A percentile compares a stretch with the other conserved stretches of the same genome.
These are phyloP conservation scores for Xylota segnis DNA, from an alignment of 2,888 invertebrate species.

Conservation along the genomic window DNA sequence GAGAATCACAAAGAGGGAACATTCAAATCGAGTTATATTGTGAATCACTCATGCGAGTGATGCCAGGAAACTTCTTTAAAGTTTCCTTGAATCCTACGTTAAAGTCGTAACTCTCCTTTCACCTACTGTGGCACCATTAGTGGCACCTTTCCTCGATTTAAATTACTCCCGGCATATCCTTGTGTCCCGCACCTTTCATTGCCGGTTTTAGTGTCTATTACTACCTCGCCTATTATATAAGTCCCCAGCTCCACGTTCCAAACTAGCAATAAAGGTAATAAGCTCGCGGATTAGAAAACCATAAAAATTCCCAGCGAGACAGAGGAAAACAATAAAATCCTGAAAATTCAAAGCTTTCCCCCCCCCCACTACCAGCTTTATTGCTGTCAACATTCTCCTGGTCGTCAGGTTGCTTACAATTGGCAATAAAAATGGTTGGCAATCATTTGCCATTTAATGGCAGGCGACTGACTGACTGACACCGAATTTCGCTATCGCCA, in stretches of 20 bases:
- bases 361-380: slow-evolving; percentile 73
- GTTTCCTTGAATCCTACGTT: neutral
- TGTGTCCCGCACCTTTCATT: slow-evolving; percentile 36
- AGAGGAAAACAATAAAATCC: slow-evolving; percentile 70
- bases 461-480: slow-evolving; percentile 54
- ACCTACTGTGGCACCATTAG: slow-evolving; percentile 66
- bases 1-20: no score
- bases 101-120: slow-evolving; percentile 18
- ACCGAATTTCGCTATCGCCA: slow-evolving; percentile 44
- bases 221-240: slow-evolving; percentile 38
- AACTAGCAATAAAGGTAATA: slow-evolving; percentile 66
- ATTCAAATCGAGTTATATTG: no score
- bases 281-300: slow-evolving; percentile 75
- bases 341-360: slow-evolving; percentile 80
- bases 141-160: slow-evolving; percentile 67
- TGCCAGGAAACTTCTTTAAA: neutral
- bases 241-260: slow-evolving; percentile 26
- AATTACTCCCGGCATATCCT: slow-evolving; percentile 45
- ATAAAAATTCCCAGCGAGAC: slow-evolving; percentile 55
- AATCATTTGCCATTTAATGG: slow-evolving; percentile 72
- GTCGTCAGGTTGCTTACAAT: slow-evolving; percentile 74
- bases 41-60: no score
- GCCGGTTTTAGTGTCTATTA: slow-evolving; percentile 61
- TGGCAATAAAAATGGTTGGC: slow-evolving; percentile 71
- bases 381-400: slow-evolving; percentile 75